Base-by-base conservation (phyloP, 2,888 invertebrate genomes). In the Cantharis rufa region DNA sequence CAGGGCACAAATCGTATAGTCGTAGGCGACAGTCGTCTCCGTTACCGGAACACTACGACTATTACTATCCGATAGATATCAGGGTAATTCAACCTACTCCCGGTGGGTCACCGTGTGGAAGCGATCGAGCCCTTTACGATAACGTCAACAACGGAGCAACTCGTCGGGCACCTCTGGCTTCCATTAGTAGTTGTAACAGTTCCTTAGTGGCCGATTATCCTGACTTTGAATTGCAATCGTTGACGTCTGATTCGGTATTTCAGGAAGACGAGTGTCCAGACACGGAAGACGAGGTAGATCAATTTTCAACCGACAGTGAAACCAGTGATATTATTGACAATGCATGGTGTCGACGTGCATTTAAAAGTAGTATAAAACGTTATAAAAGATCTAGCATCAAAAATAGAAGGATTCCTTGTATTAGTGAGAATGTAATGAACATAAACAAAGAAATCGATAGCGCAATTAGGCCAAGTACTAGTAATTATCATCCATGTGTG, bases 261-360 rank as follows among this genome's bases (percentile, higher is more conserved):
- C 90, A 92, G 75, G 94, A 94, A 85, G 89, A 88, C 48, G 89
- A 89, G 80, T 91, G 88, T 73, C 90, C 92, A 82, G 95, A 95
- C 83, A 96, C 96, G 15, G 95, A 96, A 85, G 95, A 95, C 84
- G 95, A 95, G 84, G 93, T 95, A 83, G 95, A 94, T 84, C 94
- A 94, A 84, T 93, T 95, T 85, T 95, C 95, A 77, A 95, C 95
- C 62, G 95, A 95, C 85, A 95, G 94, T 84, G 95, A 94, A 81
- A 92, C 92, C n/a, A 81, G 81, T 69, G 85, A 85, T 70, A 84
- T 84, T 79, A 85, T 85, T 24, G 85, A 84, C 66, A 84, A 84
- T 63, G 84, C 84, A 63, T 84, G 84, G 79, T 83, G 80, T 71
- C 79, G 77, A 24, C 71, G 79, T 16, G 75, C 74, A 68, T 74